A percentile compares a stretch with the other conserved stretches of the same genome.
These are phyloP conservation scores for Odontothrips loti DNA, from an alignment of 2,888 invertebrate species.

Conservation along the genomic window DNA sequence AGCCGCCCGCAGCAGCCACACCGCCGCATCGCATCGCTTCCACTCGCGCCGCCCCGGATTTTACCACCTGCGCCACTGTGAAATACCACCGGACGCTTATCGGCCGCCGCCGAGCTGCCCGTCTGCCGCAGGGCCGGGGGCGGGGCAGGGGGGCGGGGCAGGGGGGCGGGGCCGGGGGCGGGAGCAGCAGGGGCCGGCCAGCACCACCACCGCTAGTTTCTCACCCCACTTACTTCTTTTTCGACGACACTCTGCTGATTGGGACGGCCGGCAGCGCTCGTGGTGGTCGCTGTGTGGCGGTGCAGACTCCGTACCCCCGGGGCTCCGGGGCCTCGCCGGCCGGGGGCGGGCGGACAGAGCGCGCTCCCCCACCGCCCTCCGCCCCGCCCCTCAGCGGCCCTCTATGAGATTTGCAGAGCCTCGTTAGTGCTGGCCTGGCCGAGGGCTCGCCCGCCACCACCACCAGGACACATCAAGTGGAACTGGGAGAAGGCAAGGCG, in stretches of 20 bases:
- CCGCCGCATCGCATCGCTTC: neutral
- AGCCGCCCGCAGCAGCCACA: neutral
- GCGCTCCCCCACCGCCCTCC: neutral
- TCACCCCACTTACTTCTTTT: neutral
- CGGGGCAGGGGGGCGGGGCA: no score
- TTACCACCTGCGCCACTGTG: neutral
- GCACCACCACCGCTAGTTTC: neutral
- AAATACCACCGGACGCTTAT: neutral
- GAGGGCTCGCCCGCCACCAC: neutral
- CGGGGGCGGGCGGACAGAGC: no score
- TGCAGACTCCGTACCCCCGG: no score
- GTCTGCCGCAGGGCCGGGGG: neutral
- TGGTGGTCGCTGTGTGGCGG: neutral
- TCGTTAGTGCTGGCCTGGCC: conserved; percentile 6
- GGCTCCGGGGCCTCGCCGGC: no score
- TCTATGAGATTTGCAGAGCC: conserved; percentile 11
- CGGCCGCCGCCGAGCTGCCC: neutral
- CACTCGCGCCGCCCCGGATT: neutral
- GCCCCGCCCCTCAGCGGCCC: neutral
- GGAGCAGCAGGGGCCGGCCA: neutral
- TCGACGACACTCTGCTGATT: neutral
- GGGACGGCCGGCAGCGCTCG: neutral
- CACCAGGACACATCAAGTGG: conserved; percentile 11
- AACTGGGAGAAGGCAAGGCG: neutral
- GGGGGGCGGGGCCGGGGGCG: no score